Evolutionary conservation across 2,797 vertebrate species (phyloP).

Genomic region (Arrhamphus sclerolepis): DNA sequence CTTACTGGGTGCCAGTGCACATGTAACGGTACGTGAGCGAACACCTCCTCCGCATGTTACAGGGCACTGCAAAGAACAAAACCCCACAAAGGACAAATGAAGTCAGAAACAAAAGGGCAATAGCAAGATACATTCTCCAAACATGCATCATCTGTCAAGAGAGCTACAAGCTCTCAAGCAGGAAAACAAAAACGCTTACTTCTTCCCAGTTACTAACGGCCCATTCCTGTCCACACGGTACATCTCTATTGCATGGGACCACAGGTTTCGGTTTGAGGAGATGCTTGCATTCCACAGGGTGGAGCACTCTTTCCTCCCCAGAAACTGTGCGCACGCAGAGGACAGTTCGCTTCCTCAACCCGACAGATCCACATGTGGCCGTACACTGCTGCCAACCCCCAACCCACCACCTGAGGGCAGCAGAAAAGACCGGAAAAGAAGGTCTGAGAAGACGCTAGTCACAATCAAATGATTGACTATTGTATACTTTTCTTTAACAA

Average conservation of each 20-base stretch:
- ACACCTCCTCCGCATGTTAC: conserved; percentile 92
- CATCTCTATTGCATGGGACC: conserved; percentile 90
- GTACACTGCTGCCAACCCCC: conserved; percentile 96
- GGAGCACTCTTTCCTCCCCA: conserved; percentile 90
- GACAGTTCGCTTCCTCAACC: conserved; percentile 88
- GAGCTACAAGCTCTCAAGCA: background rate
- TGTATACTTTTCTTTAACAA: background rate
- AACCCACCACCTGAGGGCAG: conserved; percentile 90
- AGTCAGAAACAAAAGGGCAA: conserved; percentile 8
- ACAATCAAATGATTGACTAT: background rate
- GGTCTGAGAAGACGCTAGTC: conserved; percentile 1
- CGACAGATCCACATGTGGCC: conserved; percentile 85
- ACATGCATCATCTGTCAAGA: background rate
- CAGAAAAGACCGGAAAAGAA: background rate
- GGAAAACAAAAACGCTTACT: conserved; percentile 63
- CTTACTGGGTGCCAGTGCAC: conserved; percentile 78
- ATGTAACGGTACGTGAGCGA: conserved; percentile 86
- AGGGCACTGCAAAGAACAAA: conserved; percentile 85
- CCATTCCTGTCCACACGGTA: conserved; percentile 92
- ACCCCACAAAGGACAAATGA: background rate
- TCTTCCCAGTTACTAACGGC: conserved; percentile 90
- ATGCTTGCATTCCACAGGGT: conserved; percentile 86
- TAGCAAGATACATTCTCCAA: background rate
- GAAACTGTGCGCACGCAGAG: conserved; percentile 90
- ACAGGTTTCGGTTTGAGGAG: conserved; percentile 90